Evolutionary conservation across 2,113 vertebrate genomes (phyloP), one percentile per base, ranked within the genome.

Genomic region (Oreocharis arfaki): DNA sequence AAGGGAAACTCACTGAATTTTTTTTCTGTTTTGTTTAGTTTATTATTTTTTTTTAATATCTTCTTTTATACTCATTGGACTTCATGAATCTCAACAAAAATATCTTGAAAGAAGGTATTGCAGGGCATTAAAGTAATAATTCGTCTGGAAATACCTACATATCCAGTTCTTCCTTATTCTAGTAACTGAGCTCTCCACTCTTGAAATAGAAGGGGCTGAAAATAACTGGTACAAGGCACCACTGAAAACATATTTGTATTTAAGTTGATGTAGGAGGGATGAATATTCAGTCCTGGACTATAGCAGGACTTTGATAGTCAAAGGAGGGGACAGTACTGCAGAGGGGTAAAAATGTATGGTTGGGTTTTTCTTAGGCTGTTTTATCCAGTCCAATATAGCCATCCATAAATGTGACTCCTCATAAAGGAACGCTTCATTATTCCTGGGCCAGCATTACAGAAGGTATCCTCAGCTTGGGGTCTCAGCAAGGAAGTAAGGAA

Each of bases 331-430:
- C 20, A 37, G 26, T 37, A 50, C 3, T 30, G 2, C 4, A 67
- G 8, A 23, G 22, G 52, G 21, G 18, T 47, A 47, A 74, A 90
- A 63, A 49, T 7, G 0, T 30, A 2, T 3, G 6, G 3, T 1
- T 75, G 10, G 4, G 3, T 22, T 84, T 77, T 76, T 44, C 16
- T 68, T 11, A 50, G 0, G 1, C 2, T 27, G 52, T 61, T 87
- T 65, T 8, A 0, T 10, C 9, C 41, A 26, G 17, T 37, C 17
- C 8, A 17, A 2, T 16, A 5, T 9, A 42, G 44, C 7, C 16
- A 41, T 11, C 7, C 4, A 0, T 32, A 3, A 7, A 7, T 13
- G 5, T 10, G 4, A 16, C 9, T 33, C 18, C 17, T 46, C 2
- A 1, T 32, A 55, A 78, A 82, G 20, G 27, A 78, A 67, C 18